These are phyloP conservation scores for Porphyrio hochstetteri DNA, from an alignment of 2,113 vertebrate species.

Conservation along the genomic window DNA sequence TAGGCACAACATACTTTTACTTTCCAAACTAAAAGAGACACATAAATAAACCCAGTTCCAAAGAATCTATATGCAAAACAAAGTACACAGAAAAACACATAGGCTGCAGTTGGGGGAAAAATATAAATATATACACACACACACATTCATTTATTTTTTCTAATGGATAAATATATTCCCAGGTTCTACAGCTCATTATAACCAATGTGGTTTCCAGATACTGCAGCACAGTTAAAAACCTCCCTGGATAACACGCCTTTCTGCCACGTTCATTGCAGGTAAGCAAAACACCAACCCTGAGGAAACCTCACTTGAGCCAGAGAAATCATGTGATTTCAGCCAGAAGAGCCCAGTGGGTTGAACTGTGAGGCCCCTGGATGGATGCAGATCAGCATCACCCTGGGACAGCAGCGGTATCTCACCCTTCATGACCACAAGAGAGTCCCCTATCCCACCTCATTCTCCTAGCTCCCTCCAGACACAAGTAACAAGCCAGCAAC, in stretches of 20 bases:
- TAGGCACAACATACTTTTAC: not conserved
- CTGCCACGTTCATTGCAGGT: not conserved
- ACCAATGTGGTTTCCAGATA: not conserved
- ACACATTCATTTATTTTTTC: not conserved
- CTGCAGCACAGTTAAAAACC: not conserved
- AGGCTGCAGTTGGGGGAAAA: accelerated
- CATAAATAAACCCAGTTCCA: not conserved
- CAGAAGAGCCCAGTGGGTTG: not conserved
- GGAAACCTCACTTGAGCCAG: not conserved
- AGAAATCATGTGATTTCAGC: not conserved
- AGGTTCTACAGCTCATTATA: not conserved
- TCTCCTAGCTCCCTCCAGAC: not conserved
- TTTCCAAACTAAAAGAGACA: not conserved
- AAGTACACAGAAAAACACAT: not conserved
- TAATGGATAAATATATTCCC: not conserved
- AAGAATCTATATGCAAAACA: not conserved
- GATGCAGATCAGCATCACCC: not conserved
- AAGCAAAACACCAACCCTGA: not conserved
- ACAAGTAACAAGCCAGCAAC: not conserved
- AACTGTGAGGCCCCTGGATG: not conserved
- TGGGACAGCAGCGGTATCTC: not conserved
- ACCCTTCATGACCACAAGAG: not conserved
- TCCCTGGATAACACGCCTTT: not conserved
- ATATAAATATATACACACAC: not conserved
- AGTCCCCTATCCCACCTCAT: not conserved